phyloP scores from a whole-genome alignment of 2,888 invertebrate genomes.

The Brachyopa scutellaris region DNA sequence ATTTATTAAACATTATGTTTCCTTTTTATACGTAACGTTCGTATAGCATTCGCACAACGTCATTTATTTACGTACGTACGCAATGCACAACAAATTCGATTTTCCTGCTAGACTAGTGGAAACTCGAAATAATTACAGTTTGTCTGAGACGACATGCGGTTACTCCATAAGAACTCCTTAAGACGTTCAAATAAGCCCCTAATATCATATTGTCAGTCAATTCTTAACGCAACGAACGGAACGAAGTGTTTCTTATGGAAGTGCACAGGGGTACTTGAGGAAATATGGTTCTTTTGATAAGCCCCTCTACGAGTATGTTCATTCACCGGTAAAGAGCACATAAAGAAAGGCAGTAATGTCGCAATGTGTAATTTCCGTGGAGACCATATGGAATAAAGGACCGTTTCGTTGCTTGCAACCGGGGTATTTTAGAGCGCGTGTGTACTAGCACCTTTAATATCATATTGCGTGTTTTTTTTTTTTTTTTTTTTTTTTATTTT shows the following conservation, averaged over 20 bases:
- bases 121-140: neutral
- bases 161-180: neutral
- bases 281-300: constrained; percentile 9
- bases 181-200: constrained; percentile 11
- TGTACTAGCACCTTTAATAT: constrained; percentile 2
- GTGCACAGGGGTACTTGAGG: constrained; percentile 11
- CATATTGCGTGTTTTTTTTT: too few species aligned
- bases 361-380: constrained; percentile 18
- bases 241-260: constrained; percentile 5
- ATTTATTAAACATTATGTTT: too few species aligned
- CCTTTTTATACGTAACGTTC: too few species aligned
- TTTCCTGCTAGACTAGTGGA: neutral
- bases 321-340: constrained; percentile 21
- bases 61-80: neutral
- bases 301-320: constrained; percentile 30
- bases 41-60: too few species aligned
- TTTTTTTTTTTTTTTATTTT: neutral
- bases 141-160: neutral
- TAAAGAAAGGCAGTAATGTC: constrained; percentile 6
- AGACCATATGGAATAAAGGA: constrained; percentile 6
- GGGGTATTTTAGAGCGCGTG: neutral
- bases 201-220: neutral
- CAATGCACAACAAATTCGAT: too few species aligned
- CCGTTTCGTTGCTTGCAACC: neutral
- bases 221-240: constrained; percentile 14